These are phyloP conservation scores for Saccopteryx leptura DNA, from an alignment of 2,113 vertebrate genomes.

Conservation along the genomic window DNA sequence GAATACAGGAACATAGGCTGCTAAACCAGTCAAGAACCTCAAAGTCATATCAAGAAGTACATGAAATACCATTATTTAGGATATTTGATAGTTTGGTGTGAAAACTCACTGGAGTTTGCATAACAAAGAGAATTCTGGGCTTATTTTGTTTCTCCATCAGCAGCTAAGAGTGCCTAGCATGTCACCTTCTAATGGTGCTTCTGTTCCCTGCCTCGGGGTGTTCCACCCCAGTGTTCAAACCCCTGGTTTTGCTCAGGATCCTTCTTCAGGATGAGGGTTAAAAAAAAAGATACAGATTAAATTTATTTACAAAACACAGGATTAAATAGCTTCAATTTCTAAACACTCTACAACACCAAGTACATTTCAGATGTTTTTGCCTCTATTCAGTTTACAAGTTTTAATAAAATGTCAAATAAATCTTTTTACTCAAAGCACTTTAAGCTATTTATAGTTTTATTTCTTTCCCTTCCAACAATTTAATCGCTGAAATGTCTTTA, in stretches of 20 bases:
- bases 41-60: not conserved
- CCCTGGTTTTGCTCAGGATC: not conserved
- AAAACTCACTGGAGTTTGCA: not conserved
- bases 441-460: not conserved
- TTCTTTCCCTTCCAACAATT: constrained; percentile 21
- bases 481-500: constrained; percentile 9
- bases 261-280: not conserved
- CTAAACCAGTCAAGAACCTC: not conserved
- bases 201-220: not conserved
- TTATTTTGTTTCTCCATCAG: not conserved
- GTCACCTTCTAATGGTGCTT: not conserved
- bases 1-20: not conserved
- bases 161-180: not conserved
- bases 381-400: constrained; percentile 45
- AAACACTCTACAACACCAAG: not conserved
- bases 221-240: not conserved
- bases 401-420: constrained; percentile 43
- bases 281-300: not conserved
- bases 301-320: constrained; percentile 4
- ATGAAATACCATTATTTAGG: not conserved
- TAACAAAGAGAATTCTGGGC: not conserved
- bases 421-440: not conserved
- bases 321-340: not conserved
- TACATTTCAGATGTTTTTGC: not conserved
- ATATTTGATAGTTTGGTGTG: not conserved